phyloP scores from a whole-genome alignment of 2,888 invertebrate genomes.

The Agonopterix heracliana region DNA sequence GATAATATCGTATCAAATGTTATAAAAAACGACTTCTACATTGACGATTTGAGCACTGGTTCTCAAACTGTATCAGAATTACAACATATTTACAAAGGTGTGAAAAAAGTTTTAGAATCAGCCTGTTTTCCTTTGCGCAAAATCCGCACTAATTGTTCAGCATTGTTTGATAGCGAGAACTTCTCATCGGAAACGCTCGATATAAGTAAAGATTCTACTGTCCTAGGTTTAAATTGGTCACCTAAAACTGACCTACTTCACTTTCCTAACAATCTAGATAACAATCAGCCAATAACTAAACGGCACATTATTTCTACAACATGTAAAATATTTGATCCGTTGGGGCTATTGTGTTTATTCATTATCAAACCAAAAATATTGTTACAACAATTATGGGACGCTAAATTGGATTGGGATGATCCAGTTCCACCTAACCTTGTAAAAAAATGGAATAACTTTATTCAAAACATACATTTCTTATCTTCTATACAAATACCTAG shows the following conservation, averaged over 20 bases:
- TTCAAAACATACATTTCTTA: no score
- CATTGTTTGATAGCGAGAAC: constrained; percentile 5
- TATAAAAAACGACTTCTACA: no score
- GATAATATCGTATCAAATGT: no score
- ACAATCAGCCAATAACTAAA: constrained; percentile 9
- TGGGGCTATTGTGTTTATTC: constrained; percentile 15
- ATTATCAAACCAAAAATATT: constrained; percentile 14
- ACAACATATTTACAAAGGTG: background rate
- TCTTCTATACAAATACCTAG: no score
- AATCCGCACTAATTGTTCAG: constrained; percentile 15
- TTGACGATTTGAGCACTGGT: constrained; percentile 17
- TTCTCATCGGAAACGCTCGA: background rate
- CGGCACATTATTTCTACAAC: constrained; percentile 15
- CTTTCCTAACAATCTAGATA: constrained; percentile 6
- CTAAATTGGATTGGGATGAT: constrained; percentile 12
- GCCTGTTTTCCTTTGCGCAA: constrained; percentile 18
- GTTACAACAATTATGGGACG: constrained; percentile 10
- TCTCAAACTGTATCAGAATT: background rate
- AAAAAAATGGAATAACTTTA: constrained; percentile 6
- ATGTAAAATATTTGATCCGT: constrained; percentile 19
- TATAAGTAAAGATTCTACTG: background rate
- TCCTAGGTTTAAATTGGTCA: constrained; percentile 14
- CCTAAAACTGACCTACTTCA: constrained; percentile 13
- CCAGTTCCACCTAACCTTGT: constrained; percentile 4
- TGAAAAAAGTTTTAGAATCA: background rate